Base-by-base conservation (phyloP, 2,888 invertebrate species). In the Drosophila fulvimacula region DNA sequence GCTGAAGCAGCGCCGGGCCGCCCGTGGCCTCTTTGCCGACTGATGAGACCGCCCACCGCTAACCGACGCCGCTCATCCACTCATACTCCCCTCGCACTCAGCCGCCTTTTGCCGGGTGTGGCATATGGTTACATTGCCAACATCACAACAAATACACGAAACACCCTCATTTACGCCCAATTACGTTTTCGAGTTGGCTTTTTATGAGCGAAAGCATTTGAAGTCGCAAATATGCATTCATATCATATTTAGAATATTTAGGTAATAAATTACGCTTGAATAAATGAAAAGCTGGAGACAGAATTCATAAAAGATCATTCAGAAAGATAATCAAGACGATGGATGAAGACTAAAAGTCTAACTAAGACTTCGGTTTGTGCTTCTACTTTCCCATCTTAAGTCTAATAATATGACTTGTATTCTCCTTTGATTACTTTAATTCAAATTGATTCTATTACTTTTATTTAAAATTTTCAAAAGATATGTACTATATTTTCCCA, bases 111-210 rank as follows among this genome's bases (percentile, higher is more conserved):
- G 70, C 48, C 30, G 69, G 74, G 68, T 52, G 73, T 76, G 84
- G 88, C 84, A 88, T 84, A 84, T 84, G 84, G 85, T 82, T 71
- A 58, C 70, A 69, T 69, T 65, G 71, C 48, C 41, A 52, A 48
- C 64, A 51, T 53, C 59, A 53, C 24, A 79, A 65, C 61, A 72
- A 65, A 73, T 73, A 66, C 81, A 80, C 66, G 59, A 90, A 89
- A 90, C 91, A 88, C 90, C 89, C 91, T 90, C 81, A 80, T 78
- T 86, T 84, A 88, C 89, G 89, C 91, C 88, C 90, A 91, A 91
- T 90, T 90, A 87, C 80, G 81, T 87, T 74, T 66, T 69, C 65
- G 73, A 89, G 81, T 88, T 79, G 75, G 64, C 74, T 81, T 81
- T 82, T 75, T 73, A 80, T 65, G 65, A 53, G 58, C 69, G 27